A percentile compares a stretch with the other conserved stretches of the same genome.
phyloP scores from a whole-genome alignment of 1,140 invertebrate genomes.

The Bombus fervidus region DNA sequence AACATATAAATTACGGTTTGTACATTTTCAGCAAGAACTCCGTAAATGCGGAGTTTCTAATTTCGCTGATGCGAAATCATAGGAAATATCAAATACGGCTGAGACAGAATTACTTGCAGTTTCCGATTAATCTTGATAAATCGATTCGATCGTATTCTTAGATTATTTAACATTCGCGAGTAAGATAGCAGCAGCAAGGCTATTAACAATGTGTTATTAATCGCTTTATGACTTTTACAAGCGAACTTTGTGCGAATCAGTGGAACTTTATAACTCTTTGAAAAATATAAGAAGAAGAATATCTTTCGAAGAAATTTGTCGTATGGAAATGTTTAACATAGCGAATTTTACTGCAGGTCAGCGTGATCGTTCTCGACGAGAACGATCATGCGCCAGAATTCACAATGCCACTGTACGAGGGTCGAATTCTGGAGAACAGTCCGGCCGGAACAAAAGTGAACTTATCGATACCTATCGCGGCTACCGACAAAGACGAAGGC shows the following conservation, averaged over 20 bases:
- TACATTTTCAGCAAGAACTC: background rate
- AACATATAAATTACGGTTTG: too few species aligned
- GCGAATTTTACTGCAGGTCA: slow-evolving; percentile 81
- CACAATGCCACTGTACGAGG: slow-evolving; percentile 87
- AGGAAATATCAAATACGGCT: too few species aligned
- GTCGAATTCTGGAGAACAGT: slow-evolving; percentile 91
- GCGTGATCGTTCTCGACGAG: slow-evolving; percentile 91
- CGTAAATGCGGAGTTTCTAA: background rate
- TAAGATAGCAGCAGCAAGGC: too few species aligned
- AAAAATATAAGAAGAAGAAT: background rate
- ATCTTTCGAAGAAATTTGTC: background rate
- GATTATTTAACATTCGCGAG: too few species aligned
- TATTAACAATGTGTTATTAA: too few species aligned
- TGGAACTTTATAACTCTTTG: background rate
- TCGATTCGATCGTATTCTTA: too few species aligned
- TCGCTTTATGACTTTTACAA: too few species aligned
- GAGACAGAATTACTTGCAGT: too few species aligned
- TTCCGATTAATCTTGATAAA: too few species aligned
- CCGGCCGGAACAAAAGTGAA: slow-evolving; percentile 88
- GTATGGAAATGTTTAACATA: background rate
- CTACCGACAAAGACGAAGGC: slow-evolving; percentile 90
- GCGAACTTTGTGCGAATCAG: too few species aligned
- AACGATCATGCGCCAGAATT: slow-evolving; percentile 96
- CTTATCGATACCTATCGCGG: slow-evolving; percentile 86
- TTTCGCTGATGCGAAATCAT: too few species aligned